phyloP scores from a whole-genome alignment of 2,113 vertebrate species.

The Antechinus stuartii region DNA sequence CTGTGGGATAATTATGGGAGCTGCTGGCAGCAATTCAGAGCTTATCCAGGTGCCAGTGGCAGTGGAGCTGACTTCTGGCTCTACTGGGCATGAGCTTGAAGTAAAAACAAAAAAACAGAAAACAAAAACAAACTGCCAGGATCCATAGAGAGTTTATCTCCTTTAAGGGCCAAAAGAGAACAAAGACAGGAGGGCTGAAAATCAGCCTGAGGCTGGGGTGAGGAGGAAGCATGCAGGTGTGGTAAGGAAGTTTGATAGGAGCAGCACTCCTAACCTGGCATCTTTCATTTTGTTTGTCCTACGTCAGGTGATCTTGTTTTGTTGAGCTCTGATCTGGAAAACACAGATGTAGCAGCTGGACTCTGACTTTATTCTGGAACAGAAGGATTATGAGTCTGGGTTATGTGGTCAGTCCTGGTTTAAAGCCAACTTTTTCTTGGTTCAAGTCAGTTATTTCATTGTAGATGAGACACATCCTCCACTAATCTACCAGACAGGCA shows the following conservation, averaged over 20 bases:
- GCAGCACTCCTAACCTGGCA: neutral
- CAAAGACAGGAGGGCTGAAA: neutral
- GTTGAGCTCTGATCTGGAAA: neutral
- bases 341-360: neutral
- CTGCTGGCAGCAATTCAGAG: neutral
- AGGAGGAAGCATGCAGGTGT: neutral
- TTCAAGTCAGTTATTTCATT: neutral
- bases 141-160: neutral
- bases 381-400: neutral
- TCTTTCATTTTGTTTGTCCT: neutral
- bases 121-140: neutral
- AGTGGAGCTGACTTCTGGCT: neutral
- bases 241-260: neutral
- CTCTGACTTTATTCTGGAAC: neutral
- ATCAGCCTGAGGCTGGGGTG: neutral
- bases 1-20: neutral
- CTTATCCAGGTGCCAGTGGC: neutral
- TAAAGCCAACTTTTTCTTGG: neutral
- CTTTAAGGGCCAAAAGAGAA: neutral
- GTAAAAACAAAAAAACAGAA: neutral
- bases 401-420: neutral
- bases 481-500: neutral
- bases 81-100: neutral
- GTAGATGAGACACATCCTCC: neutral
- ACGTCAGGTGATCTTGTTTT: neutral